These are phyloP conservation scores for Crotalus helleri DNA, from an alignment of 2,113 vertebrate species.

Conservation along the genomic window DNA sequence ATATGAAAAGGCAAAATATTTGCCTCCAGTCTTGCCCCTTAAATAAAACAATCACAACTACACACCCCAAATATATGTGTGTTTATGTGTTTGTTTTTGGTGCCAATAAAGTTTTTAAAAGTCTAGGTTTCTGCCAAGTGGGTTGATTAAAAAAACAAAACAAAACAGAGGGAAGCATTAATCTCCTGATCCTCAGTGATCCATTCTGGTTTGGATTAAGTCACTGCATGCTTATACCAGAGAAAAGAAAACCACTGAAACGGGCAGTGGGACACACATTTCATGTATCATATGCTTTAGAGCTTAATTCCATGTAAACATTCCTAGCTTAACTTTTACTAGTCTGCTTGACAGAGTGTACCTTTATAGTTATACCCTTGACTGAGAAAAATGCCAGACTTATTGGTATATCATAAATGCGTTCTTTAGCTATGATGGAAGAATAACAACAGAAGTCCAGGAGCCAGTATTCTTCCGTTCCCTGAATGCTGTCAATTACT, in stretches of 20 bases:
- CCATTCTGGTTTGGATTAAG: neutral
- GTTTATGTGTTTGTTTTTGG: neutral
- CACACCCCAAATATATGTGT: neutral
- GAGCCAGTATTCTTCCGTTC: slow-evolving; percentile 56
- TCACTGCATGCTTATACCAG: neutral
- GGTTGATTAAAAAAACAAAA: neutral
- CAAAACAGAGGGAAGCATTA: neutral
- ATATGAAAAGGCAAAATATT: neutral
- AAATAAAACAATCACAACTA: neutral
- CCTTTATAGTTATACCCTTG: slow-evolving; percentile 39
- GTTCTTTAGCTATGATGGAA: slow-evolving; percentile 61
- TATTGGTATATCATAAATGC: slow-evolving; percentile 45
- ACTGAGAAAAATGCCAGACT: slow-evolving; percentile 41
- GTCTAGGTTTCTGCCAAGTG: neutral
- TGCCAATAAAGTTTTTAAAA: neutral
- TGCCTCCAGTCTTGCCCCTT: neutral
- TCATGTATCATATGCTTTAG: neutral
- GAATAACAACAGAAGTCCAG: slow-evolving; percentile 47
- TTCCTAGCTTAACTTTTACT: neutral
- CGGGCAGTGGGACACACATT: neutral
- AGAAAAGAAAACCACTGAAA: neutral
- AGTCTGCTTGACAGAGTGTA: slow-evolving; percentile 4
- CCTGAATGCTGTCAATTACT: slow-evolving; percentile 65
- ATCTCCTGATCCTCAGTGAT: neutral
- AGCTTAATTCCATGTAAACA: neutral